These are phyloP conservation scores for Ips nitidus DNA, from an alignment of 1,140 invertebrate species.

Conservation along the genomic window DNA sequence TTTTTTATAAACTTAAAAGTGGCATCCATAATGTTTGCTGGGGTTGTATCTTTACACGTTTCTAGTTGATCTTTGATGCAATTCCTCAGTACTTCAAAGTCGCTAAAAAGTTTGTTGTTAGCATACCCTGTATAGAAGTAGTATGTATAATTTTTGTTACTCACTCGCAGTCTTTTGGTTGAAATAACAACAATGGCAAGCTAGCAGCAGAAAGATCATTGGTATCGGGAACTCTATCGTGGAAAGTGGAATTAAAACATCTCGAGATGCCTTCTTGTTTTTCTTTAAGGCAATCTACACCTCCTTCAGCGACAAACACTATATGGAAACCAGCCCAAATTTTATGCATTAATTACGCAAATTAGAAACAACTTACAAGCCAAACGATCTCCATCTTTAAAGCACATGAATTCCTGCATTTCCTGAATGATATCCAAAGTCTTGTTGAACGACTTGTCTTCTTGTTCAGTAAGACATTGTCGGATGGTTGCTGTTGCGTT, in stretches of 20 bases:
- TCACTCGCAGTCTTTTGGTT: conserved; percentile 58
- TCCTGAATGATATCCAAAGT: conserved; percentile 67
- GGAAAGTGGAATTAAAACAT: conserved; percentile 66
- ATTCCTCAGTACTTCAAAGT: conserved; percentile 55
- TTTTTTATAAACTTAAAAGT: conserved; percentile 72
- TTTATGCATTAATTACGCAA: not conserved
- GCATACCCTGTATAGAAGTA: not conserved
- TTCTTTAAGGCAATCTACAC: conserved; percentile 68
- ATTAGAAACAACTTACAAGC: conserved; percentile 60
- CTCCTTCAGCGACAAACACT: conserved; percentile 78
- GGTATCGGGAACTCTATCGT: conserved; percentile 51
- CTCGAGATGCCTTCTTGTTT: conserved; percentile 62
- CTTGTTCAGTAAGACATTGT: conserved; percentile 64
- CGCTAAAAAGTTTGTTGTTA: not conserved
- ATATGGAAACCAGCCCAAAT: conserved; percentile 4
- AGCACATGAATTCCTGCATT: conserved; percentile 70
- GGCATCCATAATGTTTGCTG: conserved; percentile 76
- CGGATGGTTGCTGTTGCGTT: conserved; percentile 62
- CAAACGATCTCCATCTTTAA: conserved; percentile 77
- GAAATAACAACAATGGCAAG: conserved; percentile 59
- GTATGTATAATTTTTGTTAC: conserved; percentile 34
- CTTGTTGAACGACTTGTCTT: conserved; percentile 60
- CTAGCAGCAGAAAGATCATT: conserved; percentile 53
- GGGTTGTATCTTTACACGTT: conserved; percentile 69
- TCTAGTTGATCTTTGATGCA: conserved; percentile 68